phyloP scores from a whole-genome alignment of 2,888 invertebrate genomes.

The Furcula furcula region DNA sequence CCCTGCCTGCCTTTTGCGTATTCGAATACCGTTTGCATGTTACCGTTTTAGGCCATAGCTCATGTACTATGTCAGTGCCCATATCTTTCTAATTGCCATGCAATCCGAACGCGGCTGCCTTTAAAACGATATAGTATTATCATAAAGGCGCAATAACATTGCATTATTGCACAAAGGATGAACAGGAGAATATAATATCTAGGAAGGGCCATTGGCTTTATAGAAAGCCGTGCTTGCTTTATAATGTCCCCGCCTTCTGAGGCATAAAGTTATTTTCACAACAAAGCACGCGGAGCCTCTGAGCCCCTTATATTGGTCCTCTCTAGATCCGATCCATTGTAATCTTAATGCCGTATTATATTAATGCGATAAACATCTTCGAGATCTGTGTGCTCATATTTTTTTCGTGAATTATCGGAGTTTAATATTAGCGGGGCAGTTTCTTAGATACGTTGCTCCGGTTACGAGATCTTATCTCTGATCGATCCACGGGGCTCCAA shows the following conservation, averaged over 20 bases:
- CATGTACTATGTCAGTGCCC: constrained; percentile 21
- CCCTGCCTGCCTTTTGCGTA: constrained; percentile 41
- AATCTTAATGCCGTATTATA: constrained; percentile 80
- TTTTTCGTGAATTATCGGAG: constrained; percentile 62
- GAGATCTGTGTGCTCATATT: constrained; percentile 61
- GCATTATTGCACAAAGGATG: constrained; percentile 68
- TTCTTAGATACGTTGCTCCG: constrained; percentile 54
- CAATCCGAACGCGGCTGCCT: constrained; percentile 23
- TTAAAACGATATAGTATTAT: constrained; percentile 25
- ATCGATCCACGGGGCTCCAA: constrained; percentile 58
- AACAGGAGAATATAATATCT: constrained; percentile 58
- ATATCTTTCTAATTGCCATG: constrained; percentile 26
- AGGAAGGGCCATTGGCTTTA: constrained; percentile 69
- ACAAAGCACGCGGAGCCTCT: constrained; percentile 71
- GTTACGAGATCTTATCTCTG: constrained; percentile 61
- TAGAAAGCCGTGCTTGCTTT: constrained; percentile 69
- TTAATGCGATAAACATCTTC: constrained; percentile 81
- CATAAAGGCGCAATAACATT: constrained; percentile 47
- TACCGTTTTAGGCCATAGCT: constrained; percentile 35
- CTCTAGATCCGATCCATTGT: constrained; percentile 78
- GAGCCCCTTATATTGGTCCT: constrained; percentile 79
- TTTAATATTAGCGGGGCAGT: constrained; percentile 67
- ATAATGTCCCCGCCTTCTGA: constrained; percentile 67
- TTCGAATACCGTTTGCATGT: constrained; percentile 33
- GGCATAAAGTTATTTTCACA: constrained; percentile 79